phyloP scores from a whole-genome alignment of 35 echinoderm and acorn worm species.

The Heliocidaris tuberculata region DNA sequence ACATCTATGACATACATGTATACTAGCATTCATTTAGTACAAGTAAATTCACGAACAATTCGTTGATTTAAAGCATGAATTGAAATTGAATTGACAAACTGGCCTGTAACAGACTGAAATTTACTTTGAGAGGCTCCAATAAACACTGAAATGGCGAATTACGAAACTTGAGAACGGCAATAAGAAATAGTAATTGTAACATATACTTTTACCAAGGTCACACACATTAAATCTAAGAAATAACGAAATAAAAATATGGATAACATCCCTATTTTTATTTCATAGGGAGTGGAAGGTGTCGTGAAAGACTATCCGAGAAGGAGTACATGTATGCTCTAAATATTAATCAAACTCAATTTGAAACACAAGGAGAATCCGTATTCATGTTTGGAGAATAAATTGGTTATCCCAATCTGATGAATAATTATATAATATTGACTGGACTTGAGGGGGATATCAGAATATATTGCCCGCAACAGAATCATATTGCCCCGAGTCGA shows the following conservation, averaged over 20 bases:
- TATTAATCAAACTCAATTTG: too few relatives aligned
- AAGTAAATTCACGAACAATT: neutral
- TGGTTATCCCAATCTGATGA: too few relatives aligned
- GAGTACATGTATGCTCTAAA: too few relatives aligned
- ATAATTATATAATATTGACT: too few relatives aligned
- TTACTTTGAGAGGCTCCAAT: neutral
- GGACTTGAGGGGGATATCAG: too few relatives aligned
- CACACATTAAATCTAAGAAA: neutral
- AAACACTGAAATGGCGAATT: neutral
- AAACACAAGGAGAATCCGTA: too few relatives aligned
- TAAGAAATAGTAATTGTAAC: neutral
- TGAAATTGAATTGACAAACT: neutral
- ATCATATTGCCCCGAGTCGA: too few relatives aligned
- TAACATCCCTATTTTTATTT: too few relatives aligned
- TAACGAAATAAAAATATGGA: neutral
- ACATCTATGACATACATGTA: neutral
- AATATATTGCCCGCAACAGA: too few relatives aligned
- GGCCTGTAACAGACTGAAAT: neutral
- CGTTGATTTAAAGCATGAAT: neutral
- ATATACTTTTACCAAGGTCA: neutral
- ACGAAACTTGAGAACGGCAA: neutral
- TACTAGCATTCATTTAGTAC: neutral
- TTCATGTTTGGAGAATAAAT: too few relatives aligned
- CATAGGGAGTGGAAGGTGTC: too few relatives aligned
- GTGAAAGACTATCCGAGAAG: too few relatives aligned